These are phyloP conservation scores for Pristionchus fissidentatus DNA, from an alignment of 2,888 invertebrate genomes.

Conservation along the genomic window DNA sequence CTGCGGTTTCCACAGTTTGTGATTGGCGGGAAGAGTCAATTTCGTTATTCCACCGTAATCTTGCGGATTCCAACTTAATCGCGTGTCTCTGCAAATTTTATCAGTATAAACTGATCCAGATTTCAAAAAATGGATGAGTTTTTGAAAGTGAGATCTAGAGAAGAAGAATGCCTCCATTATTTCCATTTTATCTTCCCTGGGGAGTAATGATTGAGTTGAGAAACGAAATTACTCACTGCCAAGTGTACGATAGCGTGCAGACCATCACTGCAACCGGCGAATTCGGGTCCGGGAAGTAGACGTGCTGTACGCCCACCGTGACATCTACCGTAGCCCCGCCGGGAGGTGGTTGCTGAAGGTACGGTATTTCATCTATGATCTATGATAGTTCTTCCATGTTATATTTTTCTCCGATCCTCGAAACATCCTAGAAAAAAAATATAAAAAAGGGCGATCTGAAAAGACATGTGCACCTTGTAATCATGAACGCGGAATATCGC, in stretches of 20 bases:
- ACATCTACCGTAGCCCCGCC: neutral
- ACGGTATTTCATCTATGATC: too few species aligned
- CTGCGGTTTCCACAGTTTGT: constrained; percentile 35
- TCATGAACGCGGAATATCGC: neutral
- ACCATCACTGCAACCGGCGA: neutral
- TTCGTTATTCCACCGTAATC: neutral
- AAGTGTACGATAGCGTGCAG: neutral
- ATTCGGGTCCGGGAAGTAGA: neutral
- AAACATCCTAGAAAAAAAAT: too few species aligned
- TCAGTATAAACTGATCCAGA: too few species aligned
- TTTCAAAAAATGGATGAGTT: too few species aligned
- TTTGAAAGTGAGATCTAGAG: too few species aligned
- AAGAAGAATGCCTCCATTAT: too few species aligned
- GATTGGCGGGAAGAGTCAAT: constrained; percentile 1
- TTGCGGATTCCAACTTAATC: constrained; percentile 3
- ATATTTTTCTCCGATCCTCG: too few species aligned
- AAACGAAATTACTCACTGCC: neutral
- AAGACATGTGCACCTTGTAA: neutral
- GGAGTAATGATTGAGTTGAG: neutral
- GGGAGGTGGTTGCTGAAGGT: neutral
- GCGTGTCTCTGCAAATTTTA: neutral
- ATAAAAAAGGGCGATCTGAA: too few species aligned
- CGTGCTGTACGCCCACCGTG: neutral
- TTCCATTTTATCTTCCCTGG: too few species aligned
- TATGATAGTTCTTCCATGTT: too few species aligned